Conservation (phyloP, 2,888 invertebrate species). For the Hirtodrosophila alboralis region DNA sequence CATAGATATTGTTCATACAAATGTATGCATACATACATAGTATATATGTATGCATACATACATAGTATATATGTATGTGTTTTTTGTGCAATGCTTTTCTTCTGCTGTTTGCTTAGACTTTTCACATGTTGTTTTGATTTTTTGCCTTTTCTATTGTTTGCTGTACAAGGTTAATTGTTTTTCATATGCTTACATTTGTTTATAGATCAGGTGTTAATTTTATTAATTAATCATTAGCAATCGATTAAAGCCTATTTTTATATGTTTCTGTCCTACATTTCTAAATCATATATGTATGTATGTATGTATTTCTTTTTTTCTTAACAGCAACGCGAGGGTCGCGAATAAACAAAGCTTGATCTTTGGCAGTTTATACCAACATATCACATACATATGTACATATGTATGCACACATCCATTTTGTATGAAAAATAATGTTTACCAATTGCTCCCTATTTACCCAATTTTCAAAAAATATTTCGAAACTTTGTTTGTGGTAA, state of each 20-base stretch:
- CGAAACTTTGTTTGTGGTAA: slow-evolving; percentile 16
- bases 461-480: slow-evolving; percentile 19
- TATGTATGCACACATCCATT: too few relatives aligned
- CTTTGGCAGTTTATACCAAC: slow-evolving; percentile 21
- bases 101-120: slow-evolving; percentile 33
- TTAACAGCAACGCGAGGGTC: neutral
- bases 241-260: neutral
- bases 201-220: slow-evolving; percentile 9
- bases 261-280: too few relatives aligned
- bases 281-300: too few relatives aligned
- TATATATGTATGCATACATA: too few relatives aligned
- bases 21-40: neutral
- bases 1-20: neutral
- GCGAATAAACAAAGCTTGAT: slow-evolving; percentile 33
- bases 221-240: slow-evolving; percentile 23
- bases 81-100: slow-evolving; percentile 10
- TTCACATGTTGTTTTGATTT: slow-evolving; percentile 31
- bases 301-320: neutral
- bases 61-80: too few relatives aligned
- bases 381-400: slow-evolving; percentile 1
- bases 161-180: slow-evolving; percentile 29
- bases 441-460: slow-evolving; percentile 20
- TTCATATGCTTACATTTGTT: slow-evolving; percentile 6
- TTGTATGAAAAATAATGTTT: slow-evolving; percentile 34
- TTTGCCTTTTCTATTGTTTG: slow-evolving; percentile 15